Evolutionary conservation across 1,140 invertebrate genomes (phyloP).

Genomic region (Maconellicoccus hirsutus): DNA sequence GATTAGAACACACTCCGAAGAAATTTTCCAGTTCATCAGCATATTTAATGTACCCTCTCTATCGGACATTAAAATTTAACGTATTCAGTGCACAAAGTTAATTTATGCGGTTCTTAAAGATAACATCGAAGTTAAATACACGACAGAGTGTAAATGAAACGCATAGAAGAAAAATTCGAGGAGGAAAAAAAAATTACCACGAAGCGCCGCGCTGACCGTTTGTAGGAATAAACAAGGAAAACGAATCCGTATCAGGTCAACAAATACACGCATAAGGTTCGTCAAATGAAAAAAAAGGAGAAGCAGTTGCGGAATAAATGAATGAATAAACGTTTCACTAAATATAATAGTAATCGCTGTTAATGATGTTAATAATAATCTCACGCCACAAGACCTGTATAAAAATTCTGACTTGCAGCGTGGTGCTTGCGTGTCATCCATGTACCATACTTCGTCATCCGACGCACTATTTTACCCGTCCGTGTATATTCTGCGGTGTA

Average conservation of each 20-base stretch:
- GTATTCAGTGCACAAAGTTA: background rate
- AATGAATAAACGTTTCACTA: conserved; percentile 1
- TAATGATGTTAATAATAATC: background rate
- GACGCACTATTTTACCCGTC: background rate
- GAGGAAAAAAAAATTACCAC: background rate
- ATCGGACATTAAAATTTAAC: conserved; percentile 1
- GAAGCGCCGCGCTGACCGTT: background rate
- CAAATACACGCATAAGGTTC: background rate
- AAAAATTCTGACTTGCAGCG: background rate
- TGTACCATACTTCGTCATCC: background rate
- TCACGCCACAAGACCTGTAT: background rate
- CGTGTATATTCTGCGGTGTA: background rate
- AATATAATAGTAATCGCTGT: conserved; percentile 1
- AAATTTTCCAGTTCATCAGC: conserved; percentile 8
- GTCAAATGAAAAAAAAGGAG: background rate
- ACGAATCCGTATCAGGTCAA: background rate
- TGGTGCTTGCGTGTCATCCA: background rate
- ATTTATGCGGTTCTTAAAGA: background rate
- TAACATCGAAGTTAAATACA: conserved; percentile 9
- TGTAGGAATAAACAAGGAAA: background rate
- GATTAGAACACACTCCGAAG: background rate
- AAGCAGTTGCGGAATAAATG: background rate
- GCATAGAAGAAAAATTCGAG: background rate
- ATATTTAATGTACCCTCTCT: background rate
- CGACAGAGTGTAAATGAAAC: background rate